Base-by-base conservation (phyloP, 2,113 vertebrate species). In the Oophaga pumilio region DNA sequence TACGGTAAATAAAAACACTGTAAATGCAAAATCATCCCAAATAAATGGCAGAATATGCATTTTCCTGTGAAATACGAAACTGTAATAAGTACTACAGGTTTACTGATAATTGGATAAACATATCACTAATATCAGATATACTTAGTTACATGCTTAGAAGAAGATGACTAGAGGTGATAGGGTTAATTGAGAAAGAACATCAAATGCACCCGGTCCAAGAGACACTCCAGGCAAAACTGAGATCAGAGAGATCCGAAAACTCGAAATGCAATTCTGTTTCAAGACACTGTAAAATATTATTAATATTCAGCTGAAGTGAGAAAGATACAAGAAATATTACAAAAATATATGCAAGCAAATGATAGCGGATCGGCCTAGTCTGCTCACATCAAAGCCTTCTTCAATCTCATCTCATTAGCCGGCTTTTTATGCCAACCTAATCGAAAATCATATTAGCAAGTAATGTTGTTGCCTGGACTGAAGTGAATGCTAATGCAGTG, bases 401-500 rank as follows among this genome's bases (percentile, higher is more conserved):
- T 88, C 86, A 88, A 88, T 88, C 81, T 82, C 24, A 17, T 77
- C 71, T 88, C 87, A 88, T 88, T 88, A 88, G 49, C 80, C 69
- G 50, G 43, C 71, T 84, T 88, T 88, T 84, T 88, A 88, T 88
- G 80, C 73, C 69, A 88, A 52, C 53, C 81, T 88, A 88, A 88
- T 83, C 79, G 86, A 88, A 88, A 88, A 84, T 83, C 80, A 88
- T 84, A 88, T 88, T 88, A 83, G 80, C 80, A 88, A 68, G 87
- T 76, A 88, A 88, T 88, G 87, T 88, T 88, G 87, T 88, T 68
- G 80, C 79, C 77, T 77, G 56, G 71, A 77, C 69, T 88, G 60
- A 88, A 88, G 84, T 88, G 60, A 88, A 88, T 77, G 81, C n/a
- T 88, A 88, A 88, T 88, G 87, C 87, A 88, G 60, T 84, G 71